A percentile compares a stretch with the other conserved stretches of the same genome.
Conservation (phyloP, 2,113 vertebrate genomes). For the Daboia siamensis region DNA sequence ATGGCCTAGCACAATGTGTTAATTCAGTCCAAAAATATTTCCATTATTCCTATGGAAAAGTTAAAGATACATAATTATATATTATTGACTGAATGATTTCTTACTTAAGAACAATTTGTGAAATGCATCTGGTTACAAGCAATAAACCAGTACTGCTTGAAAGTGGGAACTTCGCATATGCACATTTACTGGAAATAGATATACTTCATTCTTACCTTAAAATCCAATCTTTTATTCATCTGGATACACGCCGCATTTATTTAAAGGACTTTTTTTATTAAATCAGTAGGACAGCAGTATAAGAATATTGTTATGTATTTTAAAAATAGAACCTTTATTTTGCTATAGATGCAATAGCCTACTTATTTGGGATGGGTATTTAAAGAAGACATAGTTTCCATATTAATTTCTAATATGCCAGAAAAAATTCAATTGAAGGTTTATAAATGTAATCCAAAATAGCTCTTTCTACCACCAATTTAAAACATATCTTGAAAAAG, state of each 20-base stretch:
- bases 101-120: background rate
- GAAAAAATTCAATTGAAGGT: constrained; percentile 7
- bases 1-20: background rate
- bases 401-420: constrained; percentile 24
- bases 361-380: background rate
- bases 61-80: background rate
- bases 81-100: background rate
- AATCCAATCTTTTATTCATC: background rate
- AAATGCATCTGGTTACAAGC: background rate
- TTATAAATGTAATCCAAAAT: background rate
- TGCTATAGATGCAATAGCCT: constrained; percentile 19
- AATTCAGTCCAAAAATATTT: background rate
- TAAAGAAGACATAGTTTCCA: constrained; percentile 13
- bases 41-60: constrained; percentile 20
- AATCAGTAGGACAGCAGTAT: background rate
- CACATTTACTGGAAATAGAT: background rate
- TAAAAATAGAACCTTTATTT: background rate
- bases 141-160: background rate
- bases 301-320: background rate
- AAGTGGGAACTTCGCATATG: background rate
- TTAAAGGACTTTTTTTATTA: background rate
- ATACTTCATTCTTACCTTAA: background rate
- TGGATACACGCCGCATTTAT: background rate
- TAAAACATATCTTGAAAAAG: constrained; percentile 24
- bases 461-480: background rate